These are phyloP conservation scores for Eupsittula cactorum DNA, from an alignment of 2,113 vertebrate genomes.

Conservation along the genomic window DNA sequence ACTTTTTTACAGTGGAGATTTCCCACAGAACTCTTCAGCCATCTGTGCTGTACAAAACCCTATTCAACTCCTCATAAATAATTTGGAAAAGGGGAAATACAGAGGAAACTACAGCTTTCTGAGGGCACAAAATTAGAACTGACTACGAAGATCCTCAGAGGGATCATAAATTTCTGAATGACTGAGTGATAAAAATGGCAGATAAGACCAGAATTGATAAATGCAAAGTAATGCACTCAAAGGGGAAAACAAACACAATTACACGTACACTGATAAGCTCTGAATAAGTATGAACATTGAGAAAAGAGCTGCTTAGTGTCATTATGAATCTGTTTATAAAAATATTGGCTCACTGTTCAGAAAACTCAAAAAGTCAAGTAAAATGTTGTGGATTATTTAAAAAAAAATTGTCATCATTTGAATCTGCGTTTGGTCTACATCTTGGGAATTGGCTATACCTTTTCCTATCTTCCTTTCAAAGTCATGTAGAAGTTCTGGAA, in stretches of 20 bases:
- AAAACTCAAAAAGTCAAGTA: not conserved
- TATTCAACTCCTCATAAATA: not conserved
- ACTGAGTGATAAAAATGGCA: not conserved
- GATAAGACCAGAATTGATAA: not conserved
- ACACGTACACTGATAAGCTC: not conserved
- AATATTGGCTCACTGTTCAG: not conserved
- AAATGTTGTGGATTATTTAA: not conserved
- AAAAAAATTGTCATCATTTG: not conserved
- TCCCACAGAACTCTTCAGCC: not conserved
- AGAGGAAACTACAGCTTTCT: not conserved
- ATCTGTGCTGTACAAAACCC: not conserved
- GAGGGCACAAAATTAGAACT: not conserved
- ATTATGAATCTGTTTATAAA: not conserved
- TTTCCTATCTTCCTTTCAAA: not conserved
- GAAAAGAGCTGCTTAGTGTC: not conserved
- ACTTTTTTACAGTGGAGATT: not conserved
- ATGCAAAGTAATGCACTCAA: not conserved
- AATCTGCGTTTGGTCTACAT: not conserved
- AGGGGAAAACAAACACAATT: not conserved
- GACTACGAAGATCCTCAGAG: not conserved
- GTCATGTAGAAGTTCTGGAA: not conserved
- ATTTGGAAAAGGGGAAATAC: not conserved
- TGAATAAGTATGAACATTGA: not conserved
- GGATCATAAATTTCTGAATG: not conserved
- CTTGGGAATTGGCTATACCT: not conserved